Conservation (phyloP, 2,113 vertebrate species). For the Chrysemys picta region DNA sequence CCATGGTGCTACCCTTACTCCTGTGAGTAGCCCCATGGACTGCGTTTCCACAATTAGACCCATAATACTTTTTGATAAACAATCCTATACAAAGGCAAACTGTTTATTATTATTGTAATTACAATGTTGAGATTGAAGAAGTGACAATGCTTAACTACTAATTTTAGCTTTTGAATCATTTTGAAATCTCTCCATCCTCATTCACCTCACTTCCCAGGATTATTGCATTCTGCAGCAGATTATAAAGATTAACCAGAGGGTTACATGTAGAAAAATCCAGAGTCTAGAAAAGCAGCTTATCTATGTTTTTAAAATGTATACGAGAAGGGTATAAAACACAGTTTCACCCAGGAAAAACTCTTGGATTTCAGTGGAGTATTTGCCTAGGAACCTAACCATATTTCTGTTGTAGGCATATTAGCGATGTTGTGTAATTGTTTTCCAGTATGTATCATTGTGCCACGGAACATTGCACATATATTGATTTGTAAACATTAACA, state of each 20-base stretch:
- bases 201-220: slow-evolving; percentile 57
- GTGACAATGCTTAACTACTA: neutral
- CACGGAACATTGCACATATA: neutral
- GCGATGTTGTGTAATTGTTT: neutral
- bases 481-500: neutral
- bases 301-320: slow-evolving; percentile 43
- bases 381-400: neutral
- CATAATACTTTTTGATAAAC: neutral
- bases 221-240: slow-evolving; percentile 58
- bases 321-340: slow-evolving; percentile 9
- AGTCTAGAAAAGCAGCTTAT: slow-evolving; percentile 65
- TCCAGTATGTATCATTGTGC: neutral
- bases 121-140: neutral
- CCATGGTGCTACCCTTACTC: neutral
- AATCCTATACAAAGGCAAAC: neutral
- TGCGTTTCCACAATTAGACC: neutral
- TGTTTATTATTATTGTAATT: neutral
- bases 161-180: slow-evolving; percentile 46
- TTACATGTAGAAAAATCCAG: slow-evolving; percentile 30
- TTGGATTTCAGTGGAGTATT: neutral
- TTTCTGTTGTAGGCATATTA: slow-evolving; percentile 32
- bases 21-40: neutral
- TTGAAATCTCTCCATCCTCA: slow-evolving; percentile 1
- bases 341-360: slow-evolving; percentile 40
- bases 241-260: slow-evolving; percentile 61